Conservation (phyloP, 2,113 vertebrate species). For the Lanius ludovicianus region DNA sequence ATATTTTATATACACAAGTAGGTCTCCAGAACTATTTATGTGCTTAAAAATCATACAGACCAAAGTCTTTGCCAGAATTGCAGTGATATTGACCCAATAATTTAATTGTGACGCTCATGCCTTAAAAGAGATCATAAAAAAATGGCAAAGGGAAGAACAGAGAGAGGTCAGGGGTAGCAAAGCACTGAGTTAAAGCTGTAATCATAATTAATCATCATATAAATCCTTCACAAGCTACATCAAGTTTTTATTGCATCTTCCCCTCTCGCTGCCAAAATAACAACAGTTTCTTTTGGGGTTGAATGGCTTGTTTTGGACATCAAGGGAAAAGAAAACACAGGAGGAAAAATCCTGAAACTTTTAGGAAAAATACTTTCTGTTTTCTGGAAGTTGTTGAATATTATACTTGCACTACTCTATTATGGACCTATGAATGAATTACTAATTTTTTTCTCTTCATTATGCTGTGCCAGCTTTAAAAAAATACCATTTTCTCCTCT, state of each 20-base stretch:
- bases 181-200: neutral
- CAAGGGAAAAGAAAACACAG: neutral
- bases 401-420: neutral
- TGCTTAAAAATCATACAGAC: neutral
- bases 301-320: neutral
- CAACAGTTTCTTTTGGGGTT: rapidly evolving
- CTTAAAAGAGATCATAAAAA: neutral
- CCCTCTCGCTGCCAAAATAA: neutral
- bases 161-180: neutral
- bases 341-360: neutral
- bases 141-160: neutral
- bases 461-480: too few relatives aligned
- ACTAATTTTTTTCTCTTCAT: neutral
- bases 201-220: neutral
- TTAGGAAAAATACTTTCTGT: rapidly evolving
- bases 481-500: neutral
- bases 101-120: neutral
- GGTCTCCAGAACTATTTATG: neutral
- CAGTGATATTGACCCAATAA: neutral
- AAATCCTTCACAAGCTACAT: neutral
- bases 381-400: neutral
- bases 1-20: neutral
- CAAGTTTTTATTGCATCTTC: neutral
- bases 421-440: neutral
- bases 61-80: neutral